These are phyloP conservation scores for Drosophila rellima DNA, from an alignment of 2,888 invertebrate genomes.

Conservation along the genomic window DNA sequence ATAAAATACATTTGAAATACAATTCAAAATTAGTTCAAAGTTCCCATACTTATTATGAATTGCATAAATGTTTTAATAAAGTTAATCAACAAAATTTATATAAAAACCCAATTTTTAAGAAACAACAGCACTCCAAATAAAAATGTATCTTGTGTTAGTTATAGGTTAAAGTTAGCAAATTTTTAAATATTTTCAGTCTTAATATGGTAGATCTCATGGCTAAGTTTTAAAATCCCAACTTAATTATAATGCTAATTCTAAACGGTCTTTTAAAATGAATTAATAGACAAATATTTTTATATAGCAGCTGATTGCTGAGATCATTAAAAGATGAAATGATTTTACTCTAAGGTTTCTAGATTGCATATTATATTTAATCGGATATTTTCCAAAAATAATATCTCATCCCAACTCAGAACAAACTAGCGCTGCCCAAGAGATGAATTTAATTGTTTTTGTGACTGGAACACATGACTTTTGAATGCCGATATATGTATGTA, in stretches of 20 bases:
- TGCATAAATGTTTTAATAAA: no score
- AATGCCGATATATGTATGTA: not conserved
- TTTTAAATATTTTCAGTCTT: not conserved
- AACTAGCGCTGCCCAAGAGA: not conserved
- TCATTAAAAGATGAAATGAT: not conserved
- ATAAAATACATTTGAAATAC: no score
- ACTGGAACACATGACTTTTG: slow-evolving; percentile 1
- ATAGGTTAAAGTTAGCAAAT: not conserved
- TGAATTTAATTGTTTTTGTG: slow-evolving; percentile 6
- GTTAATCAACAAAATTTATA: no score
- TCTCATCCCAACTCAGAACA: not conserved
- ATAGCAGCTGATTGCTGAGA: not conserved
- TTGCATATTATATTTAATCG: not conserved
- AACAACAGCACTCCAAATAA: no score
- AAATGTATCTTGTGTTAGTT: no score
- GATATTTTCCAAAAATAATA: not conserved
- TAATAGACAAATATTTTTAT: no score
- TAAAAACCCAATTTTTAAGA: no score
- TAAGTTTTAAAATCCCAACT: no score
- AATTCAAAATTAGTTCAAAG: not conserved
- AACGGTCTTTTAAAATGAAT: no score
- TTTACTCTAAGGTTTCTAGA: not conserved
- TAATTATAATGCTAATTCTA: no score
- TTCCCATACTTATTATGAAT: no score
- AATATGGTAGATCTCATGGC: no score